Conservation (phyloP, 2,113 vertebrate genomes). For the Trichomycterus rosablanca region DNA sequence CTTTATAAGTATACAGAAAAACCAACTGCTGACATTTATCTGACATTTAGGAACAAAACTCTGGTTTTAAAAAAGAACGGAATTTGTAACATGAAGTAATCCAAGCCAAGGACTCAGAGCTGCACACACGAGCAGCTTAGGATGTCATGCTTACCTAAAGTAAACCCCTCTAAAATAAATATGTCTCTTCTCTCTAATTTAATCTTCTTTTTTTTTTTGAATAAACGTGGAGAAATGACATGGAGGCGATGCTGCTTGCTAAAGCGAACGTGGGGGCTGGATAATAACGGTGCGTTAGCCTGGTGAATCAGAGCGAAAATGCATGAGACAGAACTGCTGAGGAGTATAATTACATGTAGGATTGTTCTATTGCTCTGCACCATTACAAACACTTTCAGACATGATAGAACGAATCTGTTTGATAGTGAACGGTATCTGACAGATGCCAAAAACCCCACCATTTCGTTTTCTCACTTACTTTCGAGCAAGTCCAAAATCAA, state of each 20-base stretch:
- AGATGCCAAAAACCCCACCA: not conserved
- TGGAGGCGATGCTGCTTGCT: slow-evolving; percentile 24
- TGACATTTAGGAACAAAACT: too few relatives aligned
- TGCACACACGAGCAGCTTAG: not conserved
- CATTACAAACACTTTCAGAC: slow-evolving; percentile 10
- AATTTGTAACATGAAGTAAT: not conserved
- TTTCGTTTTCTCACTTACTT: slow-evolving; percentile 65
- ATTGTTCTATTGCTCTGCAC: not conserved
- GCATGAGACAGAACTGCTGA: not conserved
- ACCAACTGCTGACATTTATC: too few relatives aligned
- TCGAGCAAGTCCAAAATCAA: slow-evolving; percentile 85
- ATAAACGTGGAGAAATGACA: slow-evolving; percentile 11
- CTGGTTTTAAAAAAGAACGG: too few relatives aligned
- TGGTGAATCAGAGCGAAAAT: slow-evolving; percentile 19
- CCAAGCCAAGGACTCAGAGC: slow-evolving; percentile 1
- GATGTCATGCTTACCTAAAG: not conserved
- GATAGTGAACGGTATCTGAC: not conserved
- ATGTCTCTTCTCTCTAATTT: not conserved
- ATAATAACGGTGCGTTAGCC: slow-evolving; percentile 1
- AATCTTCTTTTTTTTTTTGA: slow-evolving; percentile 7
- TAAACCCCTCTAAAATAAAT: too few relatives aligned
- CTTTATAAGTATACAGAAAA: too few relatives aligned
- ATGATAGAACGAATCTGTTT: not conserved
- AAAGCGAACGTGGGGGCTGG: slow-evolving; percentile 2
- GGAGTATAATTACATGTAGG: not conserved